phyloP scores from a whole-genome alignment of 2,797 vertebrate species.

The Craterocephalus amniculus region DNA sequence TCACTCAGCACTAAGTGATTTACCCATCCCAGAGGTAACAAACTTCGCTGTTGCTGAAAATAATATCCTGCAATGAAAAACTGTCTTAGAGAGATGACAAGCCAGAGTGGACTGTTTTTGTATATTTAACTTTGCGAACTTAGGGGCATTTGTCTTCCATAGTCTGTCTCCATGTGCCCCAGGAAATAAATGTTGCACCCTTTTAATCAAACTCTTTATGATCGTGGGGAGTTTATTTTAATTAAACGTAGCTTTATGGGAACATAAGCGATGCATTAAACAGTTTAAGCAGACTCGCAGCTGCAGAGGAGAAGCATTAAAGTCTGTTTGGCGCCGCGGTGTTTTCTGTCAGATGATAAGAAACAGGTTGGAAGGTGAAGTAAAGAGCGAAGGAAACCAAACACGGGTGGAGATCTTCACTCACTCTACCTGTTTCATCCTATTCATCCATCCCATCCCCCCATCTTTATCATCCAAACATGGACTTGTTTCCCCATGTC shows the following conservation, averaged over 20 bases:
- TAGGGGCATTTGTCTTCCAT: conserved; percentile 7
- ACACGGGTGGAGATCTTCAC: conserved; percentile 48
- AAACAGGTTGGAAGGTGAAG: conserved; percentile 51
- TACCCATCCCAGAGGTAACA: conserved; percentile 16
- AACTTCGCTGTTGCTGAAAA: conserved; percentile 30
- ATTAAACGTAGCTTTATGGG: conserved; percentile 45
- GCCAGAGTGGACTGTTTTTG: neutral
- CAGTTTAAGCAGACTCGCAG: neutral
- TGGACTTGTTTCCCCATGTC: conserved; percentile 14
- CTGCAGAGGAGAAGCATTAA: conserved; percentile 3
- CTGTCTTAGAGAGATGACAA: conserved; percentile 27
- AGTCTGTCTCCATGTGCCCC: neutral
- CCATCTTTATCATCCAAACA: neutral
- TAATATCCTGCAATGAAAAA: conserved; percentile 46
- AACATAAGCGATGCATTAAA: conserved; percentile 27
- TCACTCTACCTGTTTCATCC: conserved; percentile 22
- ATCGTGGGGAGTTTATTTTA: conserved; percentile 29
- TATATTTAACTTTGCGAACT: conserved; percentile 28
- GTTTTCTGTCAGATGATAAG: conserved; percentile 51
- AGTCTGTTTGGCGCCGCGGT: neutral
- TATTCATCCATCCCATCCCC: neutral
- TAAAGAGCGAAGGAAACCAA: conserved; percentile 18
- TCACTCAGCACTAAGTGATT: conserved; percentile 46
- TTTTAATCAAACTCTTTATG: conserved; percentile 24
- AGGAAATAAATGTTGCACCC: neutral